Conservation (phyloP, 2,797 vertebrate genomes). For the Falco naumanni region DNA sequence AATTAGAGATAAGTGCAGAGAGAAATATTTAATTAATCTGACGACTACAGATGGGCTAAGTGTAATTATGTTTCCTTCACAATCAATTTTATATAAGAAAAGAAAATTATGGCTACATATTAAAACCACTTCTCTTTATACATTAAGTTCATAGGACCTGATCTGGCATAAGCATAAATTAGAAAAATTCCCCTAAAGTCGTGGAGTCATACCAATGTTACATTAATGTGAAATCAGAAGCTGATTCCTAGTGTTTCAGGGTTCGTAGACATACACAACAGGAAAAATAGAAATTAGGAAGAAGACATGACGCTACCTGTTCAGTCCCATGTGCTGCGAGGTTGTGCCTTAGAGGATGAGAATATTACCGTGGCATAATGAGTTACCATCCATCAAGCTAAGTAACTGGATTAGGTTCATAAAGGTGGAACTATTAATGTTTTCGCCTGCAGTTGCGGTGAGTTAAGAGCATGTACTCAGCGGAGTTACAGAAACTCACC, state of each 20-base stretch:
- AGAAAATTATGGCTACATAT: constrained; percentile 26
- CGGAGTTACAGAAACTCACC: background rate
- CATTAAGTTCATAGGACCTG: background rate
- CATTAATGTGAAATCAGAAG: background rate
- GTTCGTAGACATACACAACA: background rate
- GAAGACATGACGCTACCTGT: background rate
- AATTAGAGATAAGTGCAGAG: constrained; percentile 60
- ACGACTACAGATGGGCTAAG: constrained; percentile 45
- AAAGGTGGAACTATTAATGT: background rate
- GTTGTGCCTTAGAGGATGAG: background rate
- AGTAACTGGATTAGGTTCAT: background rate
- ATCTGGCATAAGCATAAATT: background rate
- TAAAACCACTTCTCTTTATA: background rate
- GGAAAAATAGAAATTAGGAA: background rate
- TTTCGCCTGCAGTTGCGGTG: background rate
- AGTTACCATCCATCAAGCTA: background rate
- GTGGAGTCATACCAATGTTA: background rate
- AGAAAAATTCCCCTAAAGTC: background rate
- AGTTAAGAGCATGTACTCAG: background rate
- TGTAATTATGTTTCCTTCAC: constrained; percentile 53
- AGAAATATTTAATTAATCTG: constrained; percentile 65
- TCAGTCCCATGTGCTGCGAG: background rate
- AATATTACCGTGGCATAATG: background rate
- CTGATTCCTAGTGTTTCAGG: background rate
- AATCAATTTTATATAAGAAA: constrained; percentile 40